A percentile compares a stretch with the other conserved stretches of the same genome.
Evolutionary conservation across 2,888 invertebrate genomes (phyloP).

Genomic region (Ecdyonurus torrentis): DNA sequence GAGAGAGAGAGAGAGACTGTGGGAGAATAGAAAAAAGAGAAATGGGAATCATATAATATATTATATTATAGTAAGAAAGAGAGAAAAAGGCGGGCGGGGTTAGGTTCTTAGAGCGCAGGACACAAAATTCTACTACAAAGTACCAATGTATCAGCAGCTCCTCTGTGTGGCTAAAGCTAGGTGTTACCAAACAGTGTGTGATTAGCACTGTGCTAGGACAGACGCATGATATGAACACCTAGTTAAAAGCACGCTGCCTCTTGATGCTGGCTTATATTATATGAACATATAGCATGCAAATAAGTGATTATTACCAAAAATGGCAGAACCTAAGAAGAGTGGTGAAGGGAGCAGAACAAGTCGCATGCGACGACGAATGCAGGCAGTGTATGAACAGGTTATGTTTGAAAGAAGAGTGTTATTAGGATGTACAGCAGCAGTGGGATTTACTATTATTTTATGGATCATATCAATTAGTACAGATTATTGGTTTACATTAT

Average conservation of each 20-base stretch:
- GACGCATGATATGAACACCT: not conserved
- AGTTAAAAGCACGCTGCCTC: not conserved
- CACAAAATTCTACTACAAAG: too few species aligned
- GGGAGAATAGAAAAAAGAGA: not conserved
- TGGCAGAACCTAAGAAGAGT: not conserved
- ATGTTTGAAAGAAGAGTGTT: conserved; percentile 55
- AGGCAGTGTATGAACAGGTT: conserved; percentile 30
- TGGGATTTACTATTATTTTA: conserved; percentile 44
- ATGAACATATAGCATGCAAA: not conserved
- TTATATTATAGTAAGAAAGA: not conserved
- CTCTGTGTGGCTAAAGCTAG: not conserved
- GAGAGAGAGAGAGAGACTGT: not conserved
- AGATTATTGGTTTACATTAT: conserved; percentile 51
- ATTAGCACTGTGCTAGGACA: not conserved
- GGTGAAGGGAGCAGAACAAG: not conserved
- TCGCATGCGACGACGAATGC: conserved; percentile 1
- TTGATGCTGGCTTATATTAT: too few species aligned
- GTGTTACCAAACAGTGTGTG: not conserved
- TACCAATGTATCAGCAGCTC: too few species aligned
- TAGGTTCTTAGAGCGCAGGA: not conserved
- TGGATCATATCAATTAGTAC: conserved; percentile 62
- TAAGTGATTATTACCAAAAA: not conserved
- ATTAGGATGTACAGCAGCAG: conserved; percentile 46
- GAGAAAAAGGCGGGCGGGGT: too few species aligned
- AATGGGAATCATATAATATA: too few species aligned